Evolutionary conservation across 2,797 vertebrate species (phyloP), one percentile per base, ranked within the genome.

Genomic region (Spinus olivaceus): DNA sequence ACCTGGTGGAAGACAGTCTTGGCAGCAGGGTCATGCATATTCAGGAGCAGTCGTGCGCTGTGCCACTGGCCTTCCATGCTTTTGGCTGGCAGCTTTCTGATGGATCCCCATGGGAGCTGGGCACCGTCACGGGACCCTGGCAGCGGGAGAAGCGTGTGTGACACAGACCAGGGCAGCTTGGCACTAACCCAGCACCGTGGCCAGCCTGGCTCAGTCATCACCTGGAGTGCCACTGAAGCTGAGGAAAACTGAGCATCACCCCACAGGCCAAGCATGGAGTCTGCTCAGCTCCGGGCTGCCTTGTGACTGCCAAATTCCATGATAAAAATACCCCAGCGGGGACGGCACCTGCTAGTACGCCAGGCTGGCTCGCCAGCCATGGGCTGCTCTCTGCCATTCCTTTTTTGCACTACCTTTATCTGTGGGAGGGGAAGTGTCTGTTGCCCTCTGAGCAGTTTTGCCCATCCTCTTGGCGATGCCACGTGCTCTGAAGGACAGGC

Each of bases 301-400:
- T 91, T 61, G 92, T 94, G 92, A 95, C 80, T 88, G 94, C 86
- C 86, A 92, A 96, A 96, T 97, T 95, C 94, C 94, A 8, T 0
- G 87, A 94, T 74, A 96, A 94, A 95, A 97, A 96, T 95, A 95
- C 64, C 82, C 67, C 9, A 2, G 44, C 0, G 3, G 61, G 61
- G 60, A 66, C 0, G 0, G 89, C 91, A 90, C 95, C 92, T 93
- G 87, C 87, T 30, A 20, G 44, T 49, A 35, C 0, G 2, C 63
- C 69, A 13, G 76, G 49, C 81, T 74, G 47, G 59, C 77, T 72
- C 0, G 0, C 81, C 63, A 70, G 81, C 51, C 42, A 5, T 0
- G 5, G 59, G 37, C 72, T 61, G 59, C 41, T 90, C 63, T 61
- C 65, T 9, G 3, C 49, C 64, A 37, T 81, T 51, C 66, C 49